phyloP scores from a whole-genome alignment of 2,888 invertebrate species.

The Schrankia costaestrigalis region DNA sequence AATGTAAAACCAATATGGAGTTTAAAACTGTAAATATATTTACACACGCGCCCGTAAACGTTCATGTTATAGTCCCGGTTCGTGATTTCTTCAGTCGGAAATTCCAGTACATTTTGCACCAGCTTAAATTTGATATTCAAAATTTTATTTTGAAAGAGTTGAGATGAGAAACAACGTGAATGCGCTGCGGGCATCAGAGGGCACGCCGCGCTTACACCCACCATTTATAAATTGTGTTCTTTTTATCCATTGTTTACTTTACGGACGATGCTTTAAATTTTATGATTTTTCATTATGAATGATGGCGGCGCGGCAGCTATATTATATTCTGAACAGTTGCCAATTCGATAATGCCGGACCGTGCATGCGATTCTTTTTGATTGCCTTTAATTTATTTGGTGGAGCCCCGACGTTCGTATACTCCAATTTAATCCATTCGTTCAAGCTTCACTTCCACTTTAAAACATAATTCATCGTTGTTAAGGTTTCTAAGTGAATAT shows the following conservation, averaged over 20 bases:
- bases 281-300: constrained; percentile 72
- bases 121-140: constrained; percentile 40
- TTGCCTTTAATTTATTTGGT: constrained; percentile 58
- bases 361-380: constrained; percentile 50
- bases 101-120: constrained; percentile 28
- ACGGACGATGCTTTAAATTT: constrained; percentile 68
- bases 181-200: constrained; percentile 49
- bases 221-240: constrained; percentile 58
- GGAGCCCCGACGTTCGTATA: constrained; percentile 37
- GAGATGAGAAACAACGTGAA: constrained; percentile 40
- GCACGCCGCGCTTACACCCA: constrained; percentile 47
- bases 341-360: constrained; percentile 64
- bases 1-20: no score
- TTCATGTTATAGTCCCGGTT: constrained; percentile 4
- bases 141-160: constrained; percentile 43
- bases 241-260: constrained; percentile 79
- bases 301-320: constrained; percentile 55
- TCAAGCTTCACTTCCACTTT: constrained; percentile 8
- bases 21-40: constrained; percentile 8
- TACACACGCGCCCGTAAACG: constrained; percentile 4
- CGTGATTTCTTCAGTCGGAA: constrained; percentile 18
- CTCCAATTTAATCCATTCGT: constrained; percentile 13
- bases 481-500: constrained; percentile 30
- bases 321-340: constrained; percentile 72
- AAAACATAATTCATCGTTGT: constrained; percentile 22